phyloP scores from a whole-genome alignment of 2,888 invertebrate genomes.

The Lasioglossum pauxillum region DNA sequence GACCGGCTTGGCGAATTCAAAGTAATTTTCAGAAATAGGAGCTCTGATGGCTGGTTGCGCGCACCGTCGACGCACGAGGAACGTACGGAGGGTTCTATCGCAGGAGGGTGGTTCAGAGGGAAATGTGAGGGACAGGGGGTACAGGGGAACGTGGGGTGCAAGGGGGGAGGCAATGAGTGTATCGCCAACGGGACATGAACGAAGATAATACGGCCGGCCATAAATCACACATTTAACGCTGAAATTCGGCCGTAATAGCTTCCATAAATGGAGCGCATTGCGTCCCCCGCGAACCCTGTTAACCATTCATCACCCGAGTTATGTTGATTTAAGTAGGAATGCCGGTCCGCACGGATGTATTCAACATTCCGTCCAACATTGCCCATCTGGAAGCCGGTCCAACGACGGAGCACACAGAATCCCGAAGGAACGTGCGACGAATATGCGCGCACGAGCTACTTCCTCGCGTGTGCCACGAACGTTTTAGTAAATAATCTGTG shows the following conservation, averaged over 20 bases:
- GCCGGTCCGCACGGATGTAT: slow-evolving; percentile 68
- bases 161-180: slow-evolving; percentile 37
- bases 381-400: slow-evolving; percentile 68
- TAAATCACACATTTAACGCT: slow-evolving; percentile 75
- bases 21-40: slow-evolving; percentile 65
- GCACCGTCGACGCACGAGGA: not conserved
- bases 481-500: slow-evolving; percentile 53
- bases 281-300: slow-evolving; percentile 67
- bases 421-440: slow-evolving; percentile 68
- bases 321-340: slow-evolving; percentile 79
- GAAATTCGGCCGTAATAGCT: slow-evolving; percentile 75
- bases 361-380: slow-evolving; percentile 71
- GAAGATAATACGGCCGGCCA: slow-evolving; percentile 71
- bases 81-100: slow-evolving; percentile 2
- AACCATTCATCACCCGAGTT: slow-evolving; percentile 76
- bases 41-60: not conserved
- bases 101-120: not conserved
- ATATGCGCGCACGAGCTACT: slow-evolving; percentile 39
- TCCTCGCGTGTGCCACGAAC: slow-evolving; percentile 16
- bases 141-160: not conserved
- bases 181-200: slow-evolving; percentile 70
- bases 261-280: slow-evolving; percentile 74
- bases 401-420: slow-evolving; percentile 57
- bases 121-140: not conserved
- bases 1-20: slow-evolving; percentile 44